Evolutionary conservation across 2,888 invertebrate genomes (phyloP).

Genomic region (Prenolepis imparis): DNA sequence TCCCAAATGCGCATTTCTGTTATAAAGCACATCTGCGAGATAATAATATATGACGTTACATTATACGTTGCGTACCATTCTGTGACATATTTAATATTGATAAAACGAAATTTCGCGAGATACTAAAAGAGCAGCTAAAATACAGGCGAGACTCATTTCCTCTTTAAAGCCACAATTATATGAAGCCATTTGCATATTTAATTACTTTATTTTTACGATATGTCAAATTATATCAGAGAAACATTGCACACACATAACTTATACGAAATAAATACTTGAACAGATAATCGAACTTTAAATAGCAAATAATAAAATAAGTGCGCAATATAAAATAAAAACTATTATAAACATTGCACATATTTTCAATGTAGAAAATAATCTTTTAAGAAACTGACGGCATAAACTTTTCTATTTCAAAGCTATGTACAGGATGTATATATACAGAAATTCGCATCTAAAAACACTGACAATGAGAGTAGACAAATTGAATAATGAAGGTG

Average conservation of each 20-base stretch:
- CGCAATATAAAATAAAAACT: neutral
- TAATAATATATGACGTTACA: neutral
- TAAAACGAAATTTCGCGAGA: neutral
- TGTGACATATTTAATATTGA: slow-evolving; percentile 3
- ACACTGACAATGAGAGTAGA: neutral
- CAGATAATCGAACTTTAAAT: neutral
- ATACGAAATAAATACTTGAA: slow-evolving; percentile 3
- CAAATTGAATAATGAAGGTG: neutral
- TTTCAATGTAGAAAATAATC: neutral
- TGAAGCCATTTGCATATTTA: slow-evolving; percentile 3
- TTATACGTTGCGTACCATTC: neutral
- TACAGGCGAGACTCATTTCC: slow-evolving; percentile 4
- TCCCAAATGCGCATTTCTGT: neutral
- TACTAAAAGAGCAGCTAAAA: neutral
- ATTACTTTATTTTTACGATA: neutral
- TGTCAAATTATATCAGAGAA: neutral
- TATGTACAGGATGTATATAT: slow-evolving; percentile 12
- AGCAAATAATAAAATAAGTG: neutral
- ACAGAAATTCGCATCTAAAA: neutral
- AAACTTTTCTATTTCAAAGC: neutral
- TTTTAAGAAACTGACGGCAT: neutral
- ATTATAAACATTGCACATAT: neutral
- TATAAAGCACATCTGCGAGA: neutral
- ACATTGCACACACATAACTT: neutral
- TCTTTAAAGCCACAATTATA: neutral